Evolutionary conservation across 2,113 vertebrate genomes (phyloP).

Genomic region (Podarcis cretensis): DNA sequence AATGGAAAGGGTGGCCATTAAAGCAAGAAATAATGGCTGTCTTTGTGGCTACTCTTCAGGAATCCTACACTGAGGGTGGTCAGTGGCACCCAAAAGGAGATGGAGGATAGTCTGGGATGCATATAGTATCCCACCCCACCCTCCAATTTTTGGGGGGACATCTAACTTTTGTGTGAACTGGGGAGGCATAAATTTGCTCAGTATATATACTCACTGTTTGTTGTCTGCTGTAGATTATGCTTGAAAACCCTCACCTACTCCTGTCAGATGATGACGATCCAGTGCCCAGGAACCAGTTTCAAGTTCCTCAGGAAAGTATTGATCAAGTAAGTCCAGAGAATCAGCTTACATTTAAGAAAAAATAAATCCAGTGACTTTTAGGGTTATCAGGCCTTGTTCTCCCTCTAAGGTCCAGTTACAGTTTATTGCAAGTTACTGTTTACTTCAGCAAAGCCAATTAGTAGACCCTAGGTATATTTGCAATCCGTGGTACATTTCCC

Average conservation of each 20-base stretch:
- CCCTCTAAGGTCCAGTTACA: neutral
- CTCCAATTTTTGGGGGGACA: neutral
- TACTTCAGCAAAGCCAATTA: neutral
- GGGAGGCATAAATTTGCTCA: accelerated
- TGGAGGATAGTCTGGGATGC: too few species aligned
- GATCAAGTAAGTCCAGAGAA: constrained; percentile 71
- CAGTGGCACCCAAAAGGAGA: neutral
- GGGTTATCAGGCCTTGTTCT: neutral
- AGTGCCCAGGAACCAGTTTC: constrained; percentile 49
- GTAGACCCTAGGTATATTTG: neutral
- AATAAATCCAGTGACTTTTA: neutral
- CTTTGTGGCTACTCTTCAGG: neutral
- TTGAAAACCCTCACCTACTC: constrained; percentile 72
- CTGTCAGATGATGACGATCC: constrained; percentile 62
- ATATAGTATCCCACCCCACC: too few species aligned
- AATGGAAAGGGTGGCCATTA: neutral
- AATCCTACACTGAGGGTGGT: too few species aligned
- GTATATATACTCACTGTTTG: neutral
- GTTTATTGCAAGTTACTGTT: neutral
- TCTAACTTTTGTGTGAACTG: neutral
- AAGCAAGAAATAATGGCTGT: neutral
- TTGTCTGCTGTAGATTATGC: constrained; percentile 68
- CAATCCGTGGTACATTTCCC: neutral
- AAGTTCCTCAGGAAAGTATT: constrained; percentile 74
- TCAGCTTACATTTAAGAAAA: neutral